phyloP scores from a whole-genome alignment of 2,113 vertebrate genomes.

The Nycticorax nycticorax region DNA sequence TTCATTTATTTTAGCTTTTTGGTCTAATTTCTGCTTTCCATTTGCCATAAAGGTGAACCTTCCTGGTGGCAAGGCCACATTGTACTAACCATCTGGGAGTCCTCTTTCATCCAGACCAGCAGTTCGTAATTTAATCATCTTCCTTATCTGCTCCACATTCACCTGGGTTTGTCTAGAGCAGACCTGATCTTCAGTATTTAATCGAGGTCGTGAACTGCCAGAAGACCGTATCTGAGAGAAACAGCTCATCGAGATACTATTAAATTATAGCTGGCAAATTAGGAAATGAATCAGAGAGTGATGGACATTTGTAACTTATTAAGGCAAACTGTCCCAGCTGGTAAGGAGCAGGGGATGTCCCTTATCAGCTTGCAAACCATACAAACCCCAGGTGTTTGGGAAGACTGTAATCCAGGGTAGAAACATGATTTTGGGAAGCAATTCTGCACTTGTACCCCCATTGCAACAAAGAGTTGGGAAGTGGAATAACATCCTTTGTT shows the following conservation, averaged over 20 bases:
- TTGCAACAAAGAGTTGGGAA: not conserved
- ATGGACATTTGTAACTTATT: constrained; percentile 7
- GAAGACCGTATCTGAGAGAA: not conserved
- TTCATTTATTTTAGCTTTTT: not conserved
- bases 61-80: not conserved
- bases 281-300: constrained; percentile 6
- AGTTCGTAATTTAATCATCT: not conserved
- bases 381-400: not conserved
- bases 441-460: not conserved
- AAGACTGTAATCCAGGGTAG: not conserved
- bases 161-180: not conserved
- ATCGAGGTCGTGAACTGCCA: not conserved
- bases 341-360: not conserved
- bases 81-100: not conserved
- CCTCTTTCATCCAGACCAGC: not conserved
- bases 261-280: constrained; percentile 8
- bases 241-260: not conserved
- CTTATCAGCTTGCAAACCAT: not conserved
- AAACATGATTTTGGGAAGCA: not conserved
- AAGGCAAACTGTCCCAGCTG: not conserved
- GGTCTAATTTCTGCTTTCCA: not conserved
- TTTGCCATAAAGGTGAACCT: not conserved
- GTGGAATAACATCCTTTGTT: not conserved
- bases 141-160: not conserved
- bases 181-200: not conserved